Base-by-base conservation (phyloP, 1,140 invertebrate species). In the Heliconius eleuchia region DNA sequence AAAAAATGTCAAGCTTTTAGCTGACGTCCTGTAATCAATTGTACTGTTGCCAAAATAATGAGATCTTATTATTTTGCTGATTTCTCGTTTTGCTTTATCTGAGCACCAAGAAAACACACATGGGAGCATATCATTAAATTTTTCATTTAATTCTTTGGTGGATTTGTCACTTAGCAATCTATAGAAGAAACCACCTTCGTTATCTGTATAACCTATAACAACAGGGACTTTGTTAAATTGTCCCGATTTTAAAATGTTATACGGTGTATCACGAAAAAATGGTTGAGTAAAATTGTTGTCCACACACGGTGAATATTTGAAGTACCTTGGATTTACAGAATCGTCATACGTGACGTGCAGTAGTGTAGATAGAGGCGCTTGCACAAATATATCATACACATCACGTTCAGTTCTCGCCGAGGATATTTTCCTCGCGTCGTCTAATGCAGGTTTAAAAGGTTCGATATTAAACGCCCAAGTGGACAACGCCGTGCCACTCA, bases 401-500 rank as follows among this genome's bases (percentile, higher is more conserved):
- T 92, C 89, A 30, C 82, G 70, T 79, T 88, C 88, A n/a, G 77
- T 87, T 9, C 71, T 76, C 1, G 82, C 86, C 57, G 57, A 16
- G 39, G 83, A 80, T 34, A 91, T 84, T 87, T 92, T 92, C 3
- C 76, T 79, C 1, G 89, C 91, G 50, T 94, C 92, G 76, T 87
- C 78, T 60, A 71, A 30, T 87, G 75, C 39, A 87, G 30, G 37
- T 85, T 57, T 73, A 1, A 88, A 27, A 7, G 88, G 73, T 34
- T 93, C 89, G 1, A 85, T 2, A 71, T 93, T 94, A 75, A 89
- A 92, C 34, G 92, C 89, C 92, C 92, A 94, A 1, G 90, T 89
- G 0, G 88, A 84, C 27, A 94, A 77, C 34, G 88, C 82, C 11
- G 87, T 84, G 1, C 93, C 93, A 73, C 92, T 92, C 82, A 92